Base-by-base conservation (phyloP, 2,113 vertebrate genomes). In the Tyrannus savana region DNA sequence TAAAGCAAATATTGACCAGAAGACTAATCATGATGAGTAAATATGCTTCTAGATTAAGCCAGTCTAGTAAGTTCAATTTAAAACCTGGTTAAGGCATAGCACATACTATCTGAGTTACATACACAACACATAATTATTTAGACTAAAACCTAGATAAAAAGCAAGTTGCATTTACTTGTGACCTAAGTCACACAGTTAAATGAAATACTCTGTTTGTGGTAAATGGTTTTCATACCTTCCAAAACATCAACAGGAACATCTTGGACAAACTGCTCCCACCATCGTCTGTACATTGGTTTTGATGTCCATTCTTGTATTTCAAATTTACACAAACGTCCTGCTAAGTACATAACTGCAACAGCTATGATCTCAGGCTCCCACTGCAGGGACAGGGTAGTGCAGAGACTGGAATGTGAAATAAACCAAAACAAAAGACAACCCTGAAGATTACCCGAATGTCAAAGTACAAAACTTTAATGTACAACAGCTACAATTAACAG, bases 191-290 rank as follows among this genome's bases (percentile, higher is more conserved):
- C 47, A 71, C 10, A 59, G 49, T 62, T 77, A 67, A 49, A 68
- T 35, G 33, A 66, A 83, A 66, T 22, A 30, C 30, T 55, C 39
- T 75, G 11, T 58, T 46, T 50, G 53, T 8, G 8, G 44, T 19
- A 94, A 76, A 23, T 2, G 0, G 8, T 86, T 62, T 52, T 64
- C 56, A 35, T 98, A 99, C 99, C 99, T 99, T 99, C 99, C 30
- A 99, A 97, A 67, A 99, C 98, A 94, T 99, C 99, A 23, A 99
- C 99, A 0, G 99, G 99, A 30, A 99, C 99, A 14, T 99, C 99
- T 85, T 99, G 99, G 44, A 99, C 99, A 96, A 99, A 99, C 95
- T 99, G 99, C 93, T 99, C 99, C 99, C 99, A 99, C 99, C 99
- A 99, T 44, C 99, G 98, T 44, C 99, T 98, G 9, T 99, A 99